Evolutionary conservation across 2,113 vertebrate species (phyloP), one percentile per base, ranked within the genome.

Genomic region (Lasiurus borealis): DNA sequence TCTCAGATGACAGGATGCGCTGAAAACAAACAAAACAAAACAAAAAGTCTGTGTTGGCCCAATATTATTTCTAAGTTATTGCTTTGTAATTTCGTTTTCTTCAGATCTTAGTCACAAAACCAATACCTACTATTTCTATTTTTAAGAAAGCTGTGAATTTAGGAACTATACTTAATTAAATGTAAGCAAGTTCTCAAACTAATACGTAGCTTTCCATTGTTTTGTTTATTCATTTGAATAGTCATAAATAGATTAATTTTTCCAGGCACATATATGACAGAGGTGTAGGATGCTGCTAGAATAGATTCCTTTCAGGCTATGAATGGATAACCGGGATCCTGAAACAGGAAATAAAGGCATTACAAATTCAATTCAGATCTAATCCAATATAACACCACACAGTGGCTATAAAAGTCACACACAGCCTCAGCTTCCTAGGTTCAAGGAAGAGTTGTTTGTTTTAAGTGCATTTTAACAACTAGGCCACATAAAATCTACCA

Each of bases 371-470:
- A 40, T 92, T 93, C 27, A 27, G 7, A 69, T 90, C 34, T 76
- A 87, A 73, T 40, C 81, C 31, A 91, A 52, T n/a, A 23, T 14
- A 31, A n/a, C 6, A 66, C 12, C 92, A 6, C 94, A 50, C 72
- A 34, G 18, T 90, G 57, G n/a, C 75, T 90, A 82, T 93, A 88
- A 92, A 93, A 83, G 25, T 80, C 52, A 88, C 46, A 76, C 2
- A 18, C 85, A 92, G 81, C 82, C 92, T 77, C 11, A 95, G 34
- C 81, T 95, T 93, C 81, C 69, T 73, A 57, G 68, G 90, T 69
- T 93, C 44, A 80, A 85, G 44, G 44, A 90, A 78, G 68, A 73
- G 46, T 29, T 83, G 54, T 85, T 94, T 69, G 64, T 83, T 96
- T 93, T 92, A 95, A 85, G 48, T 54, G 46, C 13, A 4, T 88